Evolutionary conservation across 2,888 invertebrate genomes (phyloP).

Genomic region (Oligia fasciuncula): DNA sequence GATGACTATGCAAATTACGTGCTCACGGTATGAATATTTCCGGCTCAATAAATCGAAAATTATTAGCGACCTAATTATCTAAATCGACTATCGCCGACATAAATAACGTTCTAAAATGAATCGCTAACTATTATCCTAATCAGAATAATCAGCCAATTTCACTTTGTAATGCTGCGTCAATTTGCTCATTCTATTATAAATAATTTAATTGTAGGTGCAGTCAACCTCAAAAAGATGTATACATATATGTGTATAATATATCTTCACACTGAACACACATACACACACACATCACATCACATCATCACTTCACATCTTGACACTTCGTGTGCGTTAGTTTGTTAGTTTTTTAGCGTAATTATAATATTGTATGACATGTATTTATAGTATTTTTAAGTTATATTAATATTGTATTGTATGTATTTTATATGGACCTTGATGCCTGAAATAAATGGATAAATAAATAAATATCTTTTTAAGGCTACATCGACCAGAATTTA

Average conservation of each 20-base stretch:
- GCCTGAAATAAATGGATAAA: not conserved
- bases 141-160: constrained; percentile 49
- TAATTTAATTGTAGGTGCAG: constrained; percentile 30
- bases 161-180: constrained; percentile 32
- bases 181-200: constrained; percentile 67
- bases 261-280: no score
- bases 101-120: constrained; percentile 46
- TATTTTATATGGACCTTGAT: no score
- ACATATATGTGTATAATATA: not conserved
- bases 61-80: constrained; percentile 38
- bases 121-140: constrained; percentile 35
- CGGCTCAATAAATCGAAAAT: constrained; percentile 30
- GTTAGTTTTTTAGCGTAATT: no score
- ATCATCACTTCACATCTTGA: no score
- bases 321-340: no score
- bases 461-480: not conserved
- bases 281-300: no score
- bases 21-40: constrained; percentile 17
- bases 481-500: not conserved
- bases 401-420: no score
- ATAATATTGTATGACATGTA: no score
- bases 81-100: constrained; percentile 31
- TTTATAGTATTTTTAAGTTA: no score
- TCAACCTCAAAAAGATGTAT: not conserved
- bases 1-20: constrained; percentile 3